These are phyloP conservation scores for Fragum sueziense DNA, from an alignment of 2,888 invertebrate species.

Conservation along the genomic window DNA sequence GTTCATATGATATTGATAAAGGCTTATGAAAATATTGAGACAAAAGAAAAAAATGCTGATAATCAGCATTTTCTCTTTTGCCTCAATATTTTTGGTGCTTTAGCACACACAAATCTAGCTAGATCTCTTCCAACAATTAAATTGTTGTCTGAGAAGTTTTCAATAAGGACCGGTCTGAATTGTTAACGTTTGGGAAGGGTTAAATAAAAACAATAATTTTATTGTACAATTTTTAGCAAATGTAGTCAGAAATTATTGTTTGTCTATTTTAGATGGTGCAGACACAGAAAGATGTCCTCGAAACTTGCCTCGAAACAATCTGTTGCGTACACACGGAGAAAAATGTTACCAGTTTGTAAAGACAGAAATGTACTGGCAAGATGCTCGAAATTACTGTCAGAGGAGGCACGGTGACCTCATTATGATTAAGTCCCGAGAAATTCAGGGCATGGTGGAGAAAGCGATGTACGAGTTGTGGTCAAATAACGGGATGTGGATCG, in stretches of 20 bases:
- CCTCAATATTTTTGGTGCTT: no score
- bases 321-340: constrained; percentile 29
- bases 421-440: constrained; percentile 61
- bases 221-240: background rate
- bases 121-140: background rate
- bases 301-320: constrained; percentile 19
- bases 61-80: no score
- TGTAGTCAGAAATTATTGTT: background rate
- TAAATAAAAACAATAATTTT: background rate
- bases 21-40: no score
- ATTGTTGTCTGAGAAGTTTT: background rate
- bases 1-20: no score
- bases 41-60: no score
- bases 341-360: constrained; percentile 71
- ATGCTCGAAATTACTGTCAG: constrained; percentile 65
- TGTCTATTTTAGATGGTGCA: constrained; percentile 18
- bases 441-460: constrained; percentile 60
- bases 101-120: no score
- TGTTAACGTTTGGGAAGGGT: background rate
- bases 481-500: constrained; percentile 77
- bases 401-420: constrained; percentile 68
- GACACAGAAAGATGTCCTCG: constrained; percentile 35
- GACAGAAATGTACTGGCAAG: constrained; percentile 66
- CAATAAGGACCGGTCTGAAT: background rate
- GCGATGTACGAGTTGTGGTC: constrained; percentile 63